Evolutionary conservation across 2,797 vertebrate genomes (phyloP).

Genomic region (Atherinosoma microstoma): DNA sequence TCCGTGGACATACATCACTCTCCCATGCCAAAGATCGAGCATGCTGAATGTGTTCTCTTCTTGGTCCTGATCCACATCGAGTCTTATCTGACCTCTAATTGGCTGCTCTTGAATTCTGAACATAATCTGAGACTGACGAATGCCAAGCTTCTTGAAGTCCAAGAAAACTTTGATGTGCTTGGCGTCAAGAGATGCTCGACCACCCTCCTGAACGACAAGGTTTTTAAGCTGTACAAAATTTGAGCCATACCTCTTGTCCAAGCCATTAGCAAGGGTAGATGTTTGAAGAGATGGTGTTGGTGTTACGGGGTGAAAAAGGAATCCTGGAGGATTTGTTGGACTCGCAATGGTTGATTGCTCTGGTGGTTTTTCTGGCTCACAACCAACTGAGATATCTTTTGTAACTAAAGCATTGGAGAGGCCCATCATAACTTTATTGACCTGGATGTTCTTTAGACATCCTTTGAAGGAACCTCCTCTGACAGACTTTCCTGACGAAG

Average conservation of each 20-base stretch:
- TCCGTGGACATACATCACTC: slow-evolving; percentile 89
- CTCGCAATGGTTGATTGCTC: slow-evolving; percentile 54
- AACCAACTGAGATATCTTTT: slow-evolving; percentile 92
- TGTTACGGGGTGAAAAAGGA: slow-evolving; percentile 55
- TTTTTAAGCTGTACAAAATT: slow-evolving; percentile 85
- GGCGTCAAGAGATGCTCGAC: slow-evolving; percentile 85
- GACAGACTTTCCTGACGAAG: slow-evolving; percentile 85
- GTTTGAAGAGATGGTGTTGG: slow-evolving; percentile 62
- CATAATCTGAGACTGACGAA: slow-evolving; percentile 89
- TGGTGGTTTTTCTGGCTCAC: slow-evolving; percentile 81
- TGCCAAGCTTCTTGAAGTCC: slow-evolving; percentile 87
- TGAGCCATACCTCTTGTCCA: slow-evolving; percentile 73
- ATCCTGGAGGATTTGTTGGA: slow-evolving; percentile 52
- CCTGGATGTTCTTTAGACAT: slow-evolving; percentile 87
- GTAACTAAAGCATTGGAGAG: slow-evolving; percentile 87
- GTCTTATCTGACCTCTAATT: slow-evolving; percentile 84
- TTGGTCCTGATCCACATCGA: slow-evolving; percentile 83
- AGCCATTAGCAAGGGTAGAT: slow-evolving; percentile 79
- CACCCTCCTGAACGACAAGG: slow-evolving; percentile 88
- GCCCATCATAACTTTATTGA: slow-evolving; percentile 83
- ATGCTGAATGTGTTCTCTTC: slow-evolving; percentile 87
- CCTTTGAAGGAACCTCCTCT: slow-evolving; percentile 91
- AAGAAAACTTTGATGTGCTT: slow-evolving; percentile 89
- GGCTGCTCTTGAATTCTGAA: slow-evolving; percentile 88
- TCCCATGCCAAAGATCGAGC: slow-evolving; percentile 88